Conservation (phyloP, 2,797 vertebrate genomes). For the Heliangelus exortis region DNA sequence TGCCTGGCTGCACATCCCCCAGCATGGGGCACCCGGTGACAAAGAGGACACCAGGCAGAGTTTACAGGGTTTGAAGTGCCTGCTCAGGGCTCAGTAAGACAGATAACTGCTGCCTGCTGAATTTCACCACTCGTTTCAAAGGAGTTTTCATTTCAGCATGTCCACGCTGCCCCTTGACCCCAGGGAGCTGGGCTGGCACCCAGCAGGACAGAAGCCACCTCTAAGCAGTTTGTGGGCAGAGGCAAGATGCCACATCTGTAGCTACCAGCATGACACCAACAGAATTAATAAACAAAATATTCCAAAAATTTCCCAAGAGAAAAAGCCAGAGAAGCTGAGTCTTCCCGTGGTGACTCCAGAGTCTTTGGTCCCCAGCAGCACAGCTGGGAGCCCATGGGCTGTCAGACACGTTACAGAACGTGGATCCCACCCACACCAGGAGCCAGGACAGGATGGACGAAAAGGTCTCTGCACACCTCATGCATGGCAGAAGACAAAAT, state of each 20-base stretch:
- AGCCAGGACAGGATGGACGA: slow-evolving; percentile 15
- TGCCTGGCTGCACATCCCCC: neutral
- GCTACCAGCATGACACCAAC: neutral
- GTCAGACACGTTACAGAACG: neutral
- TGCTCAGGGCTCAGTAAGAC: neutral
- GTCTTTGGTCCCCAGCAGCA: neutral
- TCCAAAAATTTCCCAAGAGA: neutral
- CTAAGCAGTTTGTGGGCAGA: neutral
- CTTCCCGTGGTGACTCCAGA: slow-evolving; percentile 12
- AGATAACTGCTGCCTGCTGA: neutral
- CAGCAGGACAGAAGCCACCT: neutral
- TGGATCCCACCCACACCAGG: slow-evolving; percentile 52
- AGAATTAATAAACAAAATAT: neutral
- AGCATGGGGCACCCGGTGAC: accelerated
- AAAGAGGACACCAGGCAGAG: neutral
- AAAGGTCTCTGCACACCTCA: neutral
- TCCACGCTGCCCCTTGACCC: neutral
- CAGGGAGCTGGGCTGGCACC: neutral
- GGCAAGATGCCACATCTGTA: neutral
- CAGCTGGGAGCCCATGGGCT: neutral
- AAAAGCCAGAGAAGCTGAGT: slow-evolving; percentile 41
- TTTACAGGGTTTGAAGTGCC: neutral
- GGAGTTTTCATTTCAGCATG: neutral
- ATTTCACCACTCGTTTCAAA: neutral
- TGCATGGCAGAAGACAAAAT: neutral